Percentiles rank a stretch among this genome's conserved stretches.
phyloP scores from a whole-genome alignment of 2,113 vertebrate species.

The Albula goreensis region DNA sequence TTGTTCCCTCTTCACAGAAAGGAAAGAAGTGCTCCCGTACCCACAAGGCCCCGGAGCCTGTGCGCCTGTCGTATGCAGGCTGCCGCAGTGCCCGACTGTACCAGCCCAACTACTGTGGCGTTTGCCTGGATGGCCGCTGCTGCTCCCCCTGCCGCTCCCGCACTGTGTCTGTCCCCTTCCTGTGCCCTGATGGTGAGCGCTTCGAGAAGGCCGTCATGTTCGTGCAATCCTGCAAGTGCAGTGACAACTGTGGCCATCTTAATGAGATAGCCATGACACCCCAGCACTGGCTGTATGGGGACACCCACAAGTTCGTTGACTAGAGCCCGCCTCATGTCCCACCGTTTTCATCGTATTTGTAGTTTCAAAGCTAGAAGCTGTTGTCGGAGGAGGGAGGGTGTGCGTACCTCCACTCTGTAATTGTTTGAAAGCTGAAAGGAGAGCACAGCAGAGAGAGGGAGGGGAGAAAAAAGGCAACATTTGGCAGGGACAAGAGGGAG shows the following conservation, averaged over 20 bases:
- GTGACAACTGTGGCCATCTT: slow-evolving; percentile 70
- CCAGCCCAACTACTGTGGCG: slow-evolving; percentile 76
- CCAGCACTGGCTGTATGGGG: slow-evolving; percentile 72
- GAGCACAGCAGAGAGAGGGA: too few relatives aligned
- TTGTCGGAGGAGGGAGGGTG: not conserved
- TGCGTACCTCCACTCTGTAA: not conserved
- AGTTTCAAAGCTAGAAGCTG: not conserved
- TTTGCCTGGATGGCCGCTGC: slow-evolving; percentile 76
- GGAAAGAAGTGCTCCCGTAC: slow-evolving; percentile 79
- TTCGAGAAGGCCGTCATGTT: slow-evolving; percentile 75
- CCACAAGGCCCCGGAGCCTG: slow-evolving; percentile 72
- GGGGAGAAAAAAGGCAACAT: not conserved
- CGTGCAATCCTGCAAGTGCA: slow-evolving; percentile 80
- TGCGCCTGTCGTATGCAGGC: slow-evolving; percentile 72
- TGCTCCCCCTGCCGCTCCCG: slow-evolving; percentile 74
- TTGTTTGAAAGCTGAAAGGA: not conserved
- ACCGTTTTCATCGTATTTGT: not conserved
- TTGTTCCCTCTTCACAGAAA: slow-evolving; percentile 59
- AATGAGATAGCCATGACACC: slow-evolving; percentile 70
- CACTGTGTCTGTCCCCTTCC: slow-evolving; percentile 69
- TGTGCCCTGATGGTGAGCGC: slow-evolving; percentile 68
- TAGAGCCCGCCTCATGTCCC: slow-evolving; percentile 40
- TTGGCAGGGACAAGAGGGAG: not conserved
- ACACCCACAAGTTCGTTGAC: slow-evolving; percentile 77
- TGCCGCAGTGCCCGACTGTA: slow-evolving; percentile 75